Conservation (phyloP, 1,140 invertebrate genomes). For the Coelopa frigida region DNA sequence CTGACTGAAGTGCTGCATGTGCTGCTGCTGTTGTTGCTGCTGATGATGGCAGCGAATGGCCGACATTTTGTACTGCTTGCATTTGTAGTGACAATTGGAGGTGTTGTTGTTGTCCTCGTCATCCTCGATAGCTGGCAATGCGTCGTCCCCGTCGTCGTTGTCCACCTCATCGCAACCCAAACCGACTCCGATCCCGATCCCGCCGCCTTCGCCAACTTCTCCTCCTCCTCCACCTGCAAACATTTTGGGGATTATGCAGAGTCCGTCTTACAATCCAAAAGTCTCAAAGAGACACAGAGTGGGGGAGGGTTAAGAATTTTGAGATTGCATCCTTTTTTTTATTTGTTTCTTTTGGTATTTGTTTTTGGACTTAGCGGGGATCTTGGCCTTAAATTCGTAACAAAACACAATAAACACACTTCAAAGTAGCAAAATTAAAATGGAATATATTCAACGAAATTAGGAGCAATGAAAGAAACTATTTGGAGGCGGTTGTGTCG, state of each 20-base stretch:
- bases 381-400: no score
- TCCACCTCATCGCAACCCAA: neutral
- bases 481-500: no score
- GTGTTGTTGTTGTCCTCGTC: conserved; percentile 24
- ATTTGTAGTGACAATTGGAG: conserved; percentile 40
- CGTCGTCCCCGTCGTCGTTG: conserved; percentile 6
- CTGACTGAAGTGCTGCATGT: conserved; percentile 1
- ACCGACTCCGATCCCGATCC: conserved; percentile 2
- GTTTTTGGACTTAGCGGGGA: no score
- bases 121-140: conserved; percentile 12
- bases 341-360: no score
- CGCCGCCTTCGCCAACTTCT: conserved; percentile 8
- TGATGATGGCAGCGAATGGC: conserved; percentile 36
- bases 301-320: conserved; percentile 6
- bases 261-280: conserved; percentile 18
- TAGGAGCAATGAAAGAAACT: no score
- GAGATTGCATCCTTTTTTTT: neutral
- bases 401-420: no score
- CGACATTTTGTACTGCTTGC: conserved; percentile 36
- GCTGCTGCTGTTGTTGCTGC: conserved; percentile 14
- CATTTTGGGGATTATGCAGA: conserved; percentile 43
- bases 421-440: no score
- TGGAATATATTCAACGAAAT: no score
- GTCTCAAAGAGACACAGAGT: no score
- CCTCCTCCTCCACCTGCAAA: conserved; percentile 31